Percentiles rank a stretch among this genome's conserved stretches.
phyloP scores from a whole-genome alignment of 2,797 vertebrate species.

The Hydrophis major region DNA sequence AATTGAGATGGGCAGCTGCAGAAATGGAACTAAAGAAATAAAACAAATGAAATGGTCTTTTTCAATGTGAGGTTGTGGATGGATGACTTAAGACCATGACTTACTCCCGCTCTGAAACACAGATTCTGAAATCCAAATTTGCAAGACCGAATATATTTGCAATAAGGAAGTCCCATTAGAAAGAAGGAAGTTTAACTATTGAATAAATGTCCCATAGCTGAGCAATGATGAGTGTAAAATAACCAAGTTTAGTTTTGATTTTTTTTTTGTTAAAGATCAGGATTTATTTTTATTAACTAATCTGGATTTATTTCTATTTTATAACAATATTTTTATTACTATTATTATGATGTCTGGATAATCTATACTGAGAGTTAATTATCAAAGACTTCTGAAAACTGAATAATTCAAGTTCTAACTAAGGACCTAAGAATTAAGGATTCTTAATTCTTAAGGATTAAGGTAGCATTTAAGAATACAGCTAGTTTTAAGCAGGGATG shows the following conservation, averaged over 20 bases:
- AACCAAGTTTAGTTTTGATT: constrained; percentile 27
- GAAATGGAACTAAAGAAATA: no score
- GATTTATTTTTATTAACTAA: neutral
- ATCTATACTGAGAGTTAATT: neutral
- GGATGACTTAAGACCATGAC: no score
- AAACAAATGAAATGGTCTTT: no score
- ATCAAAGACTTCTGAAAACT: neutral
- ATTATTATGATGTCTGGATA: neutral
- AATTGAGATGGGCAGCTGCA: no score
- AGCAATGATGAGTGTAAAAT: constrained; percentile 36
- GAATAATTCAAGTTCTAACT: neutral
- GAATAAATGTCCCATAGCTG: neutral
- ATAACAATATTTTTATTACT: neutral
- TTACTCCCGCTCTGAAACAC: neutral
- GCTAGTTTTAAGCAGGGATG: neutral
- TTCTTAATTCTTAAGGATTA: neutral
- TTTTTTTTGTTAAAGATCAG: neutral
- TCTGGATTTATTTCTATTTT: neutral
- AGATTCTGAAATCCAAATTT: neutral
- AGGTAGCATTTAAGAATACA: neutral
- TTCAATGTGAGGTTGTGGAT: no score
- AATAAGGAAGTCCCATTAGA: neutral
- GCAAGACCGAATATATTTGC: neutral
- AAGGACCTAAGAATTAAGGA: neutral
- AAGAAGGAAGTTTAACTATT: neutral